phyloP scores from a whole-genome alignment of 2,888 invertebrate genomes.

The Eupithecia insigniata region DNA sequence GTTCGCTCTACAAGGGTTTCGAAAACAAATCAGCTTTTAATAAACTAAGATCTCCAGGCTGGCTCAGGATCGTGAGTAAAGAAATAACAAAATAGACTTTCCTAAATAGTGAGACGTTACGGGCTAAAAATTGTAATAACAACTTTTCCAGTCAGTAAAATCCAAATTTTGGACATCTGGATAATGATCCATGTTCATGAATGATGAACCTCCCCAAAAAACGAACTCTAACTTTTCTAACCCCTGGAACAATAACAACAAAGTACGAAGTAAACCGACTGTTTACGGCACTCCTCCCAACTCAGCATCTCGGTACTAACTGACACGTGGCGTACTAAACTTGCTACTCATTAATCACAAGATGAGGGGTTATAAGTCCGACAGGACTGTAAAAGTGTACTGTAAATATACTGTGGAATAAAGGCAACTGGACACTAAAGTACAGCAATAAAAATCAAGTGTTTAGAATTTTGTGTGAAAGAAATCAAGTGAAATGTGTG shows the following conservation, averaged over 20 bases:
- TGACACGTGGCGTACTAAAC: conserved; percentile 70
- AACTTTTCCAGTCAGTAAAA: neutral
- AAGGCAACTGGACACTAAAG: conserved; percentile 17
- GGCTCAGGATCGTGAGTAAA: neutral
- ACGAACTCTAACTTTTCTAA: conserved; percentile 29
- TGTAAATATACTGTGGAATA: conserved; percentile 33
- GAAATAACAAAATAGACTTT: neutral
- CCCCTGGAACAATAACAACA: conserved; percentile 48
- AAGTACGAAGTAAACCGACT: conserved; percentile 53
- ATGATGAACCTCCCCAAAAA: conserved; percentile 30
- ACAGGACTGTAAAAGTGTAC: conserved; percentile 57
- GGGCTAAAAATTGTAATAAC: neutral
- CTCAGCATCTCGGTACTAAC: conserved; percentile 61
- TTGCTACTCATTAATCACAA: conserved; percentile 76
- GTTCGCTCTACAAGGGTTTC: conserved; percentile 27
- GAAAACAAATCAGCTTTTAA: conserved; percentile 16
- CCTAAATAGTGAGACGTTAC: neutral
- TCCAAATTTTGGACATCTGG: conserved; percentile 2
- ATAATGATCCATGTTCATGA: conserved; percentile 24
- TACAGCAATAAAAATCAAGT: neutral
- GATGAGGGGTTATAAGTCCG: conserved; percentile 65
- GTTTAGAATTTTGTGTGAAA: neutral
- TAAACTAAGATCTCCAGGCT: neutral
- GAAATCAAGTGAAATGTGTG: neutral
- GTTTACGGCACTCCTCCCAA: conserved; percentile 56